These are phyloP conservation scores for Dromiciops gliroides DNA, from an alignment of 2,113 vertebrate species.

Conservation along the genomic window DNA sequence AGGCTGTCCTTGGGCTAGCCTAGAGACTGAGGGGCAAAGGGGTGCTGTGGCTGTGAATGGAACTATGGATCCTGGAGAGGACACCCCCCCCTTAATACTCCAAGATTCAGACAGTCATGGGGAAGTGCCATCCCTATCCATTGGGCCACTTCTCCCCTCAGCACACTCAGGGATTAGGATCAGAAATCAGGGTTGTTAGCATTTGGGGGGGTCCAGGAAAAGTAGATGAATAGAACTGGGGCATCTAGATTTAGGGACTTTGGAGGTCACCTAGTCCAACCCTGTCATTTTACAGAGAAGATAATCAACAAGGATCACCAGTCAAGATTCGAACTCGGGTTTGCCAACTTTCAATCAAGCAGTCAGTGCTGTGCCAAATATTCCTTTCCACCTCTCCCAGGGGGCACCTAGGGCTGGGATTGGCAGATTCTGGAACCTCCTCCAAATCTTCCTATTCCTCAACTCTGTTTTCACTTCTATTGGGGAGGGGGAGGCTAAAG, in stretches of 20 bases:
- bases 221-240: background rate
- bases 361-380: background rate
- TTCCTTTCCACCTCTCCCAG: background rate
- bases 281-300: background rate
- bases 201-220: background rate
- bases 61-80: background rate
- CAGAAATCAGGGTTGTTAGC: background rate
- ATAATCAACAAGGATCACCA: background rate
- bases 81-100: background rate
- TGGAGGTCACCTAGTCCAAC: background rate
- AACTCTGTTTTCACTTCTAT: background rate
- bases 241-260: background rate
- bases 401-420: background rate
- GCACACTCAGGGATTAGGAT: background rate
- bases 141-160: background rate
- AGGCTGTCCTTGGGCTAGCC: background rate
- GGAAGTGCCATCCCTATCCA: background rate
- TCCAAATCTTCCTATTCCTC: no score
- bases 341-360: background rate
- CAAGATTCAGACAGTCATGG: background rate
- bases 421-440: background rate
- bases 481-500: background rate
- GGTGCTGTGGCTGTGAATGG: background rate
- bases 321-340: background rate
- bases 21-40: background rate